These are phyloP conservation scores for Abramis brama DNA, from an alignment of 2,113 vertebrate species.

Conservation along the genomic window DNA sequence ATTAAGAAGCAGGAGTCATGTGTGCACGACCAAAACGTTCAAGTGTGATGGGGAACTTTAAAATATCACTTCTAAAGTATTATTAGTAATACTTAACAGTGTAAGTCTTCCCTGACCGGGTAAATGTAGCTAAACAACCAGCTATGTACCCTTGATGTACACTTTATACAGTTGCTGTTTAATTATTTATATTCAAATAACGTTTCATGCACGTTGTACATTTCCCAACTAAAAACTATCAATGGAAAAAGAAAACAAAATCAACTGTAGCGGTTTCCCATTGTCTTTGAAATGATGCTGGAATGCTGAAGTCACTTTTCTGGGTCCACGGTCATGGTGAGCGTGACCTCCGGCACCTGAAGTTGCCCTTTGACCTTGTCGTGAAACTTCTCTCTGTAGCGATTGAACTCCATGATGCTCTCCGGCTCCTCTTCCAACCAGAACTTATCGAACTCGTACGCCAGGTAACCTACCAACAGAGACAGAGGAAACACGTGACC, in stretches of 20 bases:
- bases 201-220: conserved; percentile 14
- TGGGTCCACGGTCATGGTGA: conserved; percentile 74
- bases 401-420: conserved; percentile 98
- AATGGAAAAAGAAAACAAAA: not conserved
- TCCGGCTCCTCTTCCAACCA: conserved; percentile 95
- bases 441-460: conserved; percentile 96
- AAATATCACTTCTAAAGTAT: conserved; percentile 14
- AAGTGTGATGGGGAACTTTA: conserved; percentile 8
- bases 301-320: conserved; percentile 57
- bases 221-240: not conserved
- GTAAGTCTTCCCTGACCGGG: not conserved
- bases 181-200: conserved; percentile 21
- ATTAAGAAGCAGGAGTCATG: conserved; percentile 24
- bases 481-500: not conserved
- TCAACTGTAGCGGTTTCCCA: not conserved
- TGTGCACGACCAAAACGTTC: conserved; percentile 19
- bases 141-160: not conserved
- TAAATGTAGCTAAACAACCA: not conserved
- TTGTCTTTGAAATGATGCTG: conserved; percentile 7
- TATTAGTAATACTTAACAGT: conserved; percentile 3
- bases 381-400: conserved; percentile 96
- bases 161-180: not conserved
- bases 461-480: conserved; percentile 84
- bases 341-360: conserved; percentile 75
- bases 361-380: conserved; percentile 84